Evolutionary conservation across 2,888 invertebrate genomes (phyloP), one percentile per base, ranked within the genome.

Genomic region (Cryptocheilus praepositus): DNA sequence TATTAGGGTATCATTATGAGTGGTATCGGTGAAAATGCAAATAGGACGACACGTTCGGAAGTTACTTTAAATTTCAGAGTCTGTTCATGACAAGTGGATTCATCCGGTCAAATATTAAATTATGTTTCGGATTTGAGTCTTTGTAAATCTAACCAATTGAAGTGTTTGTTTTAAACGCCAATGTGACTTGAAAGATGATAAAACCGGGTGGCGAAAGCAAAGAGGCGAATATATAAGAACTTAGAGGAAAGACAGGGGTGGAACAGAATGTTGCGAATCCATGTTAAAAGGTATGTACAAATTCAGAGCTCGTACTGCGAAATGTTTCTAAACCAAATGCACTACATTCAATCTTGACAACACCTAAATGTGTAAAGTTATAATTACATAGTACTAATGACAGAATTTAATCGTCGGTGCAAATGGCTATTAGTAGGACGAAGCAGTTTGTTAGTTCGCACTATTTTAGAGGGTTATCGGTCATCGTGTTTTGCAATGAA

Each of bases 1-100:
- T 80, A 79, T 84, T 85, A 83, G 82, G 75, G 68, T 85, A 83
- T 82, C 79, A 79, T 83, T 83, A 79, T 79, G 79, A 85, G 67
- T 76, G 74, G 76, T 76, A 76, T 73, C 70, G 63, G 74, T 77
- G 75, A 80, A 76, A 73, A 72, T 71, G 64, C 71, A 74, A 66
- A 67, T 74, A 79, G 66, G 73, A 72, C 72, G 70, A 61, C 56
- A 76, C 58, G 61, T 67, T 70, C 57, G 56, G 59, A 64, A 64
- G 45, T 79, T 67, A 65, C 51, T 68, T 75, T 67, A 64, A 58
- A 62, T 56, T 75, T 64, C 36, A 56, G 52, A 71, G 52, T 72
- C 59, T 66, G 51, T 74, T 78, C 51, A 63, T 70, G 72, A 74
- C 70, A 71, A 72, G 62, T 76, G 69, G 61, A 64, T 73, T 71